phyloP scores from a whole-genome alignment of 2,888 invertebrate genomes.

The Xiphydria camelus region DNA sequence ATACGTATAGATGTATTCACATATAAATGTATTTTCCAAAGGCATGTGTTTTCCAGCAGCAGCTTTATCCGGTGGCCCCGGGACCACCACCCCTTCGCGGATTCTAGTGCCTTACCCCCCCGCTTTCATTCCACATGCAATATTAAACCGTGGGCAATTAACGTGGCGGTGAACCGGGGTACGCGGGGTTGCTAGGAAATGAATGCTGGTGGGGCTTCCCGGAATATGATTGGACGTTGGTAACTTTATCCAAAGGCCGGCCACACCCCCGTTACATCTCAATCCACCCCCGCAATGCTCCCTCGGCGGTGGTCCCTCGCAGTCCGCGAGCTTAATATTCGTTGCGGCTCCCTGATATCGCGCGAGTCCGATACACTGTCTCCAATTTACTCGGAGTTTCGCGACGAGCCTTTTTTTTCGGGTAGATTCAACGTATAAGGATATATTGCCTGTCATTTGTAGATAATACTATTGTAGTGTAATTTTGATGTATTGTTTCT shows the following conservation, averaged over 20 bases:
- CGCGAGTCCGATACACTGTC: neutral
- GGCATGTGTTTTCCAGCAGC: neutral
- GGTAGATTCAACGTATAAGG: neutral
- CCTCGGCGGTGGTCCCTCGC: no score
- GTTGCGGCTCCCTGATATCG: neutral
- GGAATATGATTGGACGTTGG: conserved; percentile 50
- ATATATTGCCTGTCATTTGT: neutral
- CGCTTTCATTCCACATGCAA: conserved; percentile 45
- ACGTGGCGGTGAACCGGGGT: conserved; percentile 31
- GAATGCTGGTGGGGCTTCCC: conserved; percentile 39
- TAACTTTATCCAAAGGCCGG: conserved; percentile 45
- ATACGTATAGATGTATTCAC: no score
- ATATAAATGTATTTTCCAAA: no score
- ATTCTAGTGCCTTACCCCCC: conserved; percentile 1
- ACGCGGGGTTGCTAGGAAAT: conserved; percentile 17
- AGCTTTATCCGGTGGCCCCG: neutral
- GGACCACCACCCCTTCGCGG: neutral
- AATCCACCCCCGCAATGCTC: conserved; percentile 44
- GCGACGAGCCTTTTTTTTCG: neutral
- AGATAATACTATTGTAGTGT: neutral
- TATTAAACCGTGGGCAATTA: conserved; percentile 53
- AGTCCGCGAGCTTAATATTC: neutral
- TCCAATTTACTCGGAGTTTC: neutral
- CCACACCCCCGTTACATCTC: conserved; percentile 52
- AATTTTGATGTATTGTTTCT: neutral